These are phyloP conservation scores for Prenolepis imparis DNA, from an alignment of 2,888 invertebrate genomes.

Conservation along the genomic window DNA sequence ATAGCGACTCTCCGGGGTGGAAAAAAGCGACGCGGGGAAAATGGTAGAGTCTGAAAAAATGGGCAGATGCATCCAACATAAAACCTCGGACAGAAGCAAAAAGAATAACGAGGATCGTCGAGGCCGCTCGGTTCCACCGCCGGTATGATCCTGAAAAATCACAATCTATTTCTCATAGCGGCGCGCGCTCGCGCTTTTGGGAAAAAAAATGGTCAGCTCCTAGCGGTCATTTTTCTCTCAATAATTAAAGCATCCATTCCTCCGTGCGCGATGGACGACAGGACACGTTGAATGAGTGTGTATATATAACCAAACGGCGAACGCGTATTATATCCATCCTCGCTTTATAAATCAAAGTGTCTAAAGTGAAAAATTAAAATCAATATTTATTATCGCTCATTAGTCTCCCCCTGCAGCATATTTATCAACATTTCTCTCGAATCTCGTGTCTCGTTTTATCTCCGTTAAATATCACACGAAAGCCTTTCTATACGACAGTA, in stretches of 20 bases:
- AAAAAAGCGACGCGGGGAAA: slow-evolving; percentile 44
- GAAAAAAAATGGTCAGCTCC: slow-evolving; percentile 46
- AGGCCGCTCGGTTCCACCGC: slow-evolving; percentile 20
- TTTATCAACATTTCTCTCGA: slow-evolving; percentile 17
- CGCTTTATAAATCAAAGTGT: slow-evolving; percentile 50
- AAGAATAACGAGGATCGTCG: slow-evolving; percentile 57
- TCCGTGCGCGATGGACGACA: slow-evolving; percentile 21
- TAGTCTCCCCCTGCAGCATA: slow-evolving; percentile 12
- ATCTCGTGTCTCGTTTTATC: neutral
- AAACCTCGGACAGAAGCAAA: slow-evolving; percentile 53
- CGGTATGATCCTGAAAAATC: slow-evolving; percentile 57
- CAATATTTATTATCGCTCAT: slow-evolving; percentile 45
- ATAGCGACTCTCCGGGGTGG: slow-evolving; percentile 29
- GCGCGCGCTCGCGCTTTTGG: slow-evolving; percentile 37
- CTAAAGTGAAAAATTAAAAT: slow-evolving; percentile 42
- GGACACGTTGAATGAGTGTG: slow-evolving; percentile 13
- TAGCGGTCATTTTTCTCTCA: slow-evolving; percentile 54
- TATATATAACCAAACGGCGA: slow-evolving; percentile 35
- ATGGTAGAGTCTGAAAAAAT: slow-evolving; percentile 55
- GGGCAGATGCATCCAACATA: slow-evolving; percentile 55
- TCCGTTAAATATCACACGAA: neutral
- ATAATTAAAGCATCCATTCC: slow-evolving; percentile 56
- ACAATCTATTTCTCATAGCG: slow-evolving; percentile 57
- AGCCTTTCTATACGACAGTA: neutral
- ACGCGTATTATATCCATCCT: slow-evolving; percentile 20